phyloP scores from a whole-genome alignment of 2,113 vertebrate genomes.

The Tragelaphus buxtoni region DNA sequence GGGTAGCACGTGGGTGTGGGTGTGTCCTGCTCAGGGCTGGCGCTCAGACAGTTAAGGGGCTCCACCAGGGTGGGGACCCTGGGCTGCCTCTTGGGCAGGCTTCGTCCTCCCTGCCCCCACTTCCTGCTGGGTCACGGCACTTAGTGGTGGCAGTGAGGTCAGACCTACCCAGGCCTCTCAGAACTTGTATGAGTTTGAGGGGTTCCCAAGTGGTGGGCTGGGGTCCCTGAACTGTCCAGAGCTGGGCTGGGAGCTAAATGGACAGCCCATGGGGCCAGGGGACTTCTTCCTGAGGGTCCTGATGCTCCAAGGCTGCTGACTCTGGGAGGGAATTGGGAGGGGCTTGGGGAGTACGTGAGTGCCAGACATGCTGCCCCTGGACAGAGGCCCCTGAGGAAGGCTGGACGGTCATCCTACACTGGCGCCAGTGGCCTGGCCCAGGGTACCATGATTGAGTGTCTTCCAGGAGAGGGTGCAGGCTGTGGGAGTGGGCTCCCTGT shows the following conservation, averaged over 20 bases:
- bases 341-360: neutral
- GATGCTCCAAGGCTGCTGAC: neutral
- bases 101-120: neutral
- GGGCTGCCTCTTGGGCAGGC: neutral
- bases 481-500: neutral
- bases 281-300: neutral
- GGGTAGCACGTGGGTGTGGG: neutral
- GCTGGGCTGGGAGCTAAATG: neutral
- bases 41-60: neutral
- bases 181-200: neutral
- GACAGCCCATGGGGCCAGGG: neutral
- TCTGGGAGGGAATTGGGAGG: neutral
- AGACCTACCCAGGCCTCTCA: neutral
- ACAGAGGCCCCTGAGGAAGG: neutral
- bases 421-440: neutral
- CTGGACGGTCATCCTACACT: accelerated
- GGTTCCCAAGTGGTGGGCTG: neutral
- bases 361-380: accelerated
- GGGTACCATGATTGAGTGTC: neutral
- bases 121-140: neutral
- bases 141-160: accelerated
- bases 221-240: neutral
- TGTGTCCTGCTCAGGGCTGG: neutral
- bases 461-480: neutral
- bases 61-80: neutral